Conservation (phyloP, 2,113 vertebrate species). For the Noctilio leporinus region DNA sequence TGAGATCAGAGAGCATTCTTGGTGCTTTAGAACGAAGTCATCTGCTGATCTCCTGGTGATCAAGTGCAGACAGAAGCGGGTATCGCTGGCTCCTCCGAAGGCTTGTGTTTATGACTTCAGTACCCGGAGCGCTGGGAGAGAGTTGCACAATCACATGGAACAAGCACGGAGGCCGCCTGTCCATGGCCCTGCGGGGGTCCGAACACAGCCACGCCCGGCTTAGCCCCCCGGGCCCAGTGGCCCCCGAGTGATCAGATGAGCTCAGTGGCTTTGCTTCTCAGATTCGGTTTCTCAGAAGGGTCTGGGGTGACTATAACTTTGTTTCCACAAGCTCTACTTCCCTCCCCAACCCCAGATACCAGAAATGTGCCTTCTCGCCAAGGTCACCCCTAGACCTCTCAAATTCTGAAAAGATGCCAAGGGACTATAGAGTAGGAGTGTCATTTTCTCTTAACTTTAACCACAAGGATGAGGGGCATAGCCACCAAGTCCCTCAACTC, state of each 20-base stretch:
- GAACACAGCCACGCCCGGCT: accelerated
- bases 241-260: not conserved
- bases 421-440: not conserved
- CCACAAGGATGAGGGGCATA: not conserved
- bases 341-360: not conserved
- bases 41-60: not conserved
- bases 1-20: not conserved
- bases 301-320: not conserved
- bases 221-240: not conserved
- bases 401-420: not conserved
- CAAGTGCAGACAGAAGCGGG: not conserved
- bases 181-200: accelerated
- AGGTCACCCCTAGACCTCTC: not conserved
- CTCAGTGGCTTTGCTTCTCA: not conserved
- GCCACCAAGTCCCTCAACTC: not conserved
- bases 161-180: not conserved
- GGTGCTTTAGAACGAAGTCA: not conserved
- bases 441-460: not conserved
- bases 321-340: not conserved
- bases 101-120: not conserved
- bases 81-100: not conserved
- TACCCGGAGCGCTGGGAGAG: not conserved
- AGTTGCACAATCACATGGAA: not conserved
- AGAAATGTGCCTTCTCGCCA: not conserved
- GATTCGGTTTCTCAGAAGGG: not conserved